Evolutionary conservation across 2,888 invertebrate genomes (phyloP).

Genomic region (Entomobrya proxima): DNA sequence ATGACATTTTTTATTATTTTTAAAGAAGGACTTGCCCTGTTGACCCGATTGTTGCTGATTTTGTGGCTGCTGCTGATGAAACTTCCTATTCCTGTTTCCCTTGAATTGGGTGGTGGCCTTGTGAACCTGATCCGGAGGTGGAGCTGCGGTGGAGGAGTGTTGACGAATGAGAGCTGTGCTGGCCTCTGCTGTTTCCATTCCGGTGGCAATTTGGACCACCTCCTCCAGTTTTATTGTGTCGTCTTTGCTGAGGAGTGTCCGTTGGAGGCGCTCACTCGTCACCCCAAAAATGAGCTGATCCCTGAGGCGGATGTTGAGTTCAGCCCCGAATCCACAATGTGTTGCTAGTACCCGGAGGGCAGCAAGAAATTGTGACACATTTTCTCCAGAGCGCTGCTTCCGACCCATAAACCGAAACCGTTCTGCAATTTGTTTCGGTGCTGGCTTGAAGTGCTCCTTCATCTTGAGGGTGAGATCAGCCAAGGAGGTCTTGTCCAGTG

Average conservation of each 20-base stretch:
- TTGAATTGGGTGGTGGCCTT: no score
- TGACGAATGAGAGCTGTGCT: slow-evolving; percentile 38
- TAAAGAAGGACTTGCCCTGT: not conserved
- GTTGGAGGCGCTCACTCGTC: slow-evolving; percentile 35
- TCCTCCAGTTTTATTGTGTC: slow-evolving; percentile 39
- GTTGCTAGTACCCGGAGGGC: slow-evolving; percentile 43
- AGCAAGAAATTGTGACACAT: slow-evolving; percentile 12
- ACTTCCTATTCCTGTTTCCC: no score
- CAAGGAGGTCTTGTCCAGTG: not conserved
- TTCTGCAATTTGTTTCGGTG: slow-evolving; percentile 57
- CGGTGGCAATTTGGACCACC: slow-evolving; percentile 18
- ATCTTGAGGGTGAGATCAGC: not conserved
- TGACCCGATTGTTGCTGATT: no score
- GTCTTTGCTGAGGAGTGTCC: slow-evolving; percentile 29
- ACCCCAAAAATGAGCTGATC: slow-evolving; percentile 61
- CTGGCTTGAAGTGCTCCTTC: slow-evolving; percentile 46
- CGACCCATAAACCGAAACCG: slow-evolving; percentile 45
- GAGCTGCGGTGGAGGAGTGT: not conserved
- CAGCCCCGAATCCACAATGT: slow-evolving; percentile 14
- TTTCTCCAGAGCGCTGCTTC: slow-evolving; percentile 41
- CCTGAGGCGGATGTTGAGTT: slow-evolving; percentile 14
- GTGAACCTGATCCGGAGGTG: not conserved
- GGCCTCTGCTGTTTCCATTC: slow-evolving; percentile 32
- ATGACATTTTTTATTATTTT: not conserved
- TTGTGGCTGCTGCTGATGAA: not conserved